Percentiles rank a stretch among this genome's conserved stretches.
phyloP scores from a whole-genome alignment of 2,888 invertebrate genomes.

The Plagiodera versicolora region DNA sequence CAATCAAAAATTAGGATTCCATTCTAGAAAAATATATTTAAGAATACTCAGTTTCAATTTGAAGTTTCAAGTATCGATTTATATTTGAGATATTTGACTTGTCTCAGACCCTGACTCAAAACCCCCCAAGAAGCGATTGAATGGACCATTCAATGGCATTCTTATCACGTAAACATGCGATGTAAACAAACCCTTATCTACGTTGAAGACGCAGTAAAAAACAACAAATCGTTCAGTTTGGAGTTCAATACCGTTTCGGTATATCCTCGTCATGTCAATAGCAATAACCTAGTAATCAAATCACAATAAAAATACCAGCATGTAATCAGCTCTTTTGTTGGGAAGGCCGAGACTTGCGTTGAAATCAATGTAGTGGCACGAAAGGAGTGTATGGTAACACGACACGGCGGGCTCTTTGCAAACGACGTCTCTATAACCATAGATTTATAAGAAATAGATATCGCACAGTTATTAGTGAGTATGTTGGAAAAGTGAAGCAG shows the following conservation, averaged over 20 bases:
- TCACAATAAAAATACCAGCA: conserved; percentile 18
- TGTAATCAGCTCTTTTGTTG: conserved; percentile 9
- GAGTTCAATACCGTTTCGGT: neutral
- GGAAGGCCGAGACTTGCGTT: neutral
- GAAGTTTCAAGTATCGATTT: too few relatives aligned
- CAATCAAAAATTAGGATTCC: too few relatives aligned
- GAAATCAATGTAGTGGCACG: neutral
- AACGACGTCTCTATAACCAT: too few relatives aligned
- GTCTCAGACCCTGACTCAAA: neutral
- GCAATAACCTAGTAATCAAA: conserved; percentile 20
- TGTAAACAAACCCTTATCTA: neutral
- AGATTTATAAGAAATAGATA: too few relatives aligned
- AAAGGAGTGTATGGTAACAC: neutral
- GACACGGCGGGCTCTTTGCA: neutral
- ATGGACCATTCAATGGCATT: neutral
- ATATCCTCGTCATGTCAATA: neutral
- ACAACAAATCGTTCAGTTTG: neutral
- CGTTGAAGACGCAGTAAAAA: too few relatives aligned
- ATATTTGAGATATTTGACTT: too few relatives aligned
- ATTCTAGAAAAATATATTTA: too few relatives aligned
- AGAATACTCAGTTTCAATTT: too few relatives aligned
- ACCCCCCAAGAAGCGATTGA: neutral
- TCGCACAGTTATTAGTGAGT: too few relatives aligned
- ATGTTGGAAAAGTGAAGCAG: too few relatives aligned
- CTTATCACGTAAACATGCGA: neutral